These are phyloP conservation scores for Hystrix cristata DNA, from an alignment of 2,113 vertebrate genomes.

Conservation along the genomic window DNA sequence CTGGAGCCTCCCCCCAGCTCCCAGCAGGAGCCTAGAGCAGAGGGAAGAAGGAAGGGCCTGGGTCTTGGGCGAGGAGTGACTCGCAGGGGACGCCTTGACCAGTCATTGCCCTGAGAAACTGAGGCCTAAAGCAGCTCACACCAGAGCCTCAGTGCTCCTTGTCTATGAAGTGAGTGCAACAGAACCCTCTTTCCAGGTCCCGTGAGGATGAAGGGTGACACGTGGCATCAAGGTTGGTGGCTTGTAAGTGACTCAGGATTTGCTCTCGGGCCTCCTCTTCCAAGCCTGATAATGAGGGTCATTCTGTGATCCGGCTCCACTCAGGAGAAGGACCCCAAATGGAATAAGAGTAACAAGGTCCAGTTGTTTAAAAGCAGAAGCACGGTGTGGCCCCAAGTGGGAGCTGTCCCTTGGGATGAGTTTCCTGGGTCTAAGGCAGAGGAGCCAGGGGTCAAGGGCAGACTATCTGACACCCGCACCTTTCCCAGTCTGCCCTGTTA, in stretches of 20 bases:
- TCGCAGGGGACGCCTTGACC: not conserved
- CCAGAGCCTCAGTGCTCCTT: not conserved
- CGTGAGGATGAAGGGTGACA: not conserved
- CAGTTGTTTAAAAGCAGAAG: too few relatives aligned
- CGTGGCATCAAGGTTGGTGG: not conserved
- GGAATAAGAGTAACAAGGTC: not conserved
- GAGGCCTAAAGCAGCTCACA: not conserved
- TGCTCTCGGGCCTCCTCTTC: not conserved
- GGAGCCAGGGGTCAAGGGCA: not conserved
- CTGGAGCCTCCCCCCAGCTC: not conserved
- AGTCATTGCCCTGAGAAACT: not conserved
- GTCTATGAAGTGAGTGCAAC: not conserved
- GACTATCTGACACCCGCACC: too few relatives aligned
- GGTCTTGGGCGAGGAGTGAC: not conserved
- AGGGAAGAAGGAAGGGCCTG: not conserved
- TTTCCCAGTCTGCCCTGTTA: not conserved
- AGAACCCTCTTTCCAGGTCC: not conserved
- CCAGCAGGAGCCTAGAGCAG: not conserved
- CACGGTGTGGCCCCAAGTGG: fast-evolving
- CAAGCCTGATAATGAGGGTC: not conserved
- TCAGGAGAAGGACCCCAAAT: not conserved
- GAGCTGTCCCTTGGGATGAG: not conserved
- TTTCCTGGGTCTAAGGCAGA: not conserved
- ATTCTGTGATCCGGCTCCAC: not conserved
- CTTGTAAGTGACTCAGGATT: not conserved